These are phyloP conservation scores for Vireo altiloquus DNA, from an alignment of 2,113 vertebrate species.

Conservation along the genomic window DNA sequence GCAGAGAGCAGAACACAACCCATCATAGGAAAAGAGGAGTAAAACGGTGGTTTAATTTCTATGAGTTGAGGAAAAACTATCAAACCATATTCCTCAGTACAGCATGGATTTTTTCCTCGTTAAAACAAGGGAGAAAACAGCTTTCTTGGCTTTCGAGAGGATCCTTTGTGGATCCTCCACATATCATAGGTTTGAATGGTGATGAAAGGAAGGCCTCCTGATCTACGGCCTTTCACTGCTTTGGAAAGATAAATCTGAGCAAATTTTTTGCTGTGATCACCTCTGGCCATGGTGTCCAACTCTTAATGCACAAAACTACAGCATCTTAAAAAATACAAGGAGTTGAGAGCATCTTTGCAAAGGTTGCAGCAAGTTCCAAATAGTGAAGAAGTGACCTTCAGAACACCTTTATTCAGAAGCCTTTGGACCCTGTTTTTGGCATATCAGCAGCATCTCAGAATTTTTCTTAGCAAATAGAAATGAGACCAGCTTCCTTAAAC, in stretches of 20 bases:
- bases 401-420: neutral
- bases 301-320: neutral
- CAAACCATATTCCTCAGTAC: neutral
- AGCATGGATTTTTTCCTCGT: neutral
- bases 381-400: neutral
- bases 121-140: neutral
- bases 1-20: neutral
- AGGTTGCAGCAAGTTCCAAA: neutral
- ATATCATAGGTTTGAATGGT: neutral
- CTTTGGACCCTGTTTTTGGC: neutral
- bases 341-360: neutral
- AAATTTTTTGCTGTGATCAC: neutral
- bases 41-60: neutral
- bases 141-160: neutral
- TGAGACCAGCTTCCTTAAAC: neutral
- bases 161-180: neutral
- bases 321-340: neutral
- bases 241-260: neutral
- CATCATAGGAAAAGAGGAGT: neutral
- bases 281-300: neutral
- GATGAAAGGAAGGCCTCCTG: neutral
- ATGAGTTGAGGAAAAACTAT: neutral
- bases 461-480: neutral
- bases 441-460: neutral
- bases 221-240: neutral